These are phyloP conservation scores for Herpailurus yagouaroundi DNA, from an alignment of 2,113 vertebrate genomes.

Conservation along the genomic window DNA sequence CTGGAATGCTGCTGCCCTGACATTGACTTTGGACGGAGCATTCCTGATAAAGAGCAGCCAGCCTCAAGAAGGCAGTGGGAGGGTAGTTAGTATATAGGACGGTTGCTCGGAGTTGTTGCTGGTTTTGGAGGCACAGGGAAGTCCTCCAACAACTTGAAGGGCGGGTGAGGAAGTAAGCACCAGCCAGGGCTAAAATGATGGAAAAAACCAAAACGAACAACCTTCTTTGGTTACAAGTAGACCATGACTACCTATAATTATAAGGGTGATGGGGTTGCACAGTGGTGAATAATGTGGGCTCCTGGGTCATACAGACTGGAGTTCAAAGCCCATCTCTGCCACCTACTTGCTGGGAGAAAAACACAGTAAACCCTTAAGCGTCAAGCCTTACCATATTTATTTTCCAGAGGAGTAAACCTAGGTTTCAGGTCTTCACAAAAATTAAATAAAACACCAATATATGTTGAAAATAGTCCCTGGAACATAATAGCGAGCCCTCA, in stretches of 20 bases:
- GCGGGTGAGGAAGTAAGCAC: not conserved
- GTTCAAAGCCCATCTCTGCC: not conserved
- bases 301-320: not conserved
- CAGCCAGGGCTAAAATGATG: not conserved
- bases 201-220: not conserved
- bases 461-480: not conserved
- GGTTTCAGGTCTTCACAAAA: not conserved
- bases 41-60: constrained; percentile 40
- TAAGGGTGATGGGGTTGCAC: not conserved
- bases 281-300: not conserved
- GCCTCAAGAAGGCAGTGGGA: not conserved
- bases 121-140: not conserved
- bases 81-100: not conserved
- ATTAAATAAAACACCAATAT: not conserved
- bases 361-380: not conserved
- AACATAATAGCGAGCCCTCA: not conserved
- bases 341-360: not conserved
- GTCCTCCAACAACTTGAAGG: not conserved
- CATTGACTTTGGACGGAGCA: constrained; percentile 51
- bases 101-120: not conserved
- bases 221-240: not conserved
- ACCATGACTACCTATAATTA: not conserved
- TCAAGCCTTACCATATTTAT: not conserved
- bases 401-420: constrained; percentile 19
- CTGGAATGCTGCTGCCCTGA: constrained; percentile 15